These are phyloP conservation scores for Doris montereyensis DNA, from an alignment of 2,888 invertebrate species.

Conservation along the genomic window DNA sequence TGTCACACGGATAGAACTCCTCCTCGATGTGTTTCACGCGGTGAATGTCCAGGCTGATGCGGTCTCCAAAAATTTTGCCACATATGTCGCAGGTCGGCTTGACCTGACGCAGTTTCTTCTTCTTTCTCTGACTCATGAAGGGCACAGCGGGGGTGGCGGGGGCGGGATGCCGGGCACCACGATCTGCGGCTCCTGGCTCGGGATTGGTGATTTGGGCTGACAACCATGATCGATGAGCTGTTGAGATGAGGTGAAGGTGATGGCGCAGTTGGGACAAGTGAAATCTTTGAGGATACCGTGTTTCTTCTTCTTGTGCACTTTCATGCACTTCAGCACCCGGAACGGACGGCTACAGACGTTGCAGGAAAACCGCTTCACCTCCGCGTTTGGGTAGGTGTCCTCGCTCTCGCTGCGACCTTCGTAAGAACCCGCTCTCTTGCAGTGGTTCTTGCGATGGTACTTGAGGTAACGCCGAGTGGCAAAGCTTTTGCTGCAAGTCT, in stretches of 20 bases:
- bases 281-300: slow-evolving; percentile 41
- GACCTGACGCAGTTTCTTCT: slow-evolving; percentile 36
- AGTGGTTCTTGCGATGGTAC: slow-evolving; percentile 42
- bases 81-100: slow-evolving; percentile 40
- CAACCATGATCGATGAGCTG: slow-evolving; percentile 37
- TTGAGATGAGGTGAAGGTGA: slow-evolving; percentile 32
- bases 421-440: slow-evolving; percentile 40
- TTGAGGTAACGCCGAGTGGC: slow-evolving; percentile 40
- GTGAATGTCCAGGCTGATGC: slow-evolving; percentile 42
- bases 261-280: slow-evolving; percentile 39
- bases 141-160: background rate
- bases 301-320: slow-evolving; percentile 42
- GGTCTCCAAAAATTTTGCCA: slow-evolving; percentile 36
- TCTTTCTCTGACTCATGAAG: slow-evolving; percentile 12
- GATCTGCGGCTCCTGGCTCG: background rate
- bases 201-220: slow-evolving; percentile 23
- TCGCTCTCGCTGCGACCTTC: slow-evolving; percentile 37
- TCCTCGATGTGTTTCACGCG: slow-evolving; percentile 43
- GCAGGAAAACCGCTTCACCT: slow-evolving; percentile 38
- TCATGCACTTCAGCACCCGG: slow-evolving; percentile 41
- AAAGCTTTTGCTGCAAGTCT: slow-evolving; percentile 42
- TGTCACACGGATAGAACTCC: slow-evolving; percentile 40
- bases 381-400: slow-evolving; percentile 36
- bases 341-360: slow-evolving; percentile 39
- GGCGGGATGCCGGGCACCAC: slow-evolving; percentile 5